Evolutionary conservation across 2,888 invertebrate genomes (phyloP).

Genomic region (Harpalus rufipes): DNA sequence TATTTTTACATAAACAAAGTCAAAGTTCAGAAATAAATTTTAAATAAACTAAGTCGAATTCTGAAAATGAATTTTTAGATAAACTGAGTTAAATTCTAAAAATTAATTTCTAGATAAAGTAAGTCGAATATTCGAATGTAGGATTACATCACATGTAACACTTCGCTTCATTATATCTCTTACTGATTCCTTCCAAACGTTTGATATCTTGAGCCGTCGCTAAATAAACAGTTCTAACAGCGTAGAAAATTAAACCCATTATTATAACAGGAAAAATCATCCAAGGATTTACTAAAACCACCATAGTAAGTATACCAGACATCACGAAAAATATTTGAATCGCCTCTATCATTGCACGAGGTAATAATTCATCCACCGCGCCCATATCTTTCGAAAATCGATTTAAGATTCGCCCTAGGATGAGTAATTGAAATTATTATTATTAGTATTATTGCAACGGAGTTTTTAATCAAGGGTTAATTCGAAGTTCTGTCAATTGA

Average conservation of each 20-base stretch:
- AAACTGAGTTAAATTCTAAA: too few relatives aligned
- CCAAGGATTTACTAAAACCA: constrained; percentile 85
- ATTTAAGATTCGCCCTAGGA: constrained; percentile 87
- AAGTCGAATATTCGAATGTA: too few relatives aligned
- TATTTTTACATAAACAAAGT: too few relatives aligned
- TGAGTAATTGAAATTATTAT: not conserved
- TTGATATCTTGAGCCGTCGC: constrained; percentile 86
- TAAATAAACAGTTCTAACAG: constrained; percentile 84
- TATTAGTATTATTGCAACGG: too few relatives aligned
- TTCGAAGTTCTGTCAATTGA: too few relatives aligned
- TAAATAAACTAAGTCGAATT: too few relatives aligned
- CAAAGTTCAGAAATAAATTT: too few relatives aligned
- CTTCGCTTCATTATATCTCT: constrained; percentile 70
- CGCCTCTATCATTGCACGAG: constrained; percentile 83
- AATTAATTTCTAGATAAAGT: too few relatives aligned
- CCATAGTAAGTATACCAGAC: constrained; percentile 85
- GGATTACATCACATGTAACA: too few relatives aligned
- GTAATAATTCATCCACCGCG: constrained; percentile 86
- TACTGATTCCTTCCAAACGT: constrained; percentile 80
- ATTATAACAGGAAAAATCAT: constrained; percentile 83
- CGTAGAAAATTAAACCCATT: constrained; percentile 82
- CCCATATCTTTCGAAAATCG: constrained; percentile 93
- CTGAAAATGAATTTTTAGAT: too few relatives aligned
- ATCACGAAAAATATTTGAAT: constrained; percentile 84
- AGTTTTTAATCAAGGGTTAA: too few relatives aligned